Conservation (phyloP, 2,113 vertebrate genomes). For the Pteruthius melanotis region DNA sequence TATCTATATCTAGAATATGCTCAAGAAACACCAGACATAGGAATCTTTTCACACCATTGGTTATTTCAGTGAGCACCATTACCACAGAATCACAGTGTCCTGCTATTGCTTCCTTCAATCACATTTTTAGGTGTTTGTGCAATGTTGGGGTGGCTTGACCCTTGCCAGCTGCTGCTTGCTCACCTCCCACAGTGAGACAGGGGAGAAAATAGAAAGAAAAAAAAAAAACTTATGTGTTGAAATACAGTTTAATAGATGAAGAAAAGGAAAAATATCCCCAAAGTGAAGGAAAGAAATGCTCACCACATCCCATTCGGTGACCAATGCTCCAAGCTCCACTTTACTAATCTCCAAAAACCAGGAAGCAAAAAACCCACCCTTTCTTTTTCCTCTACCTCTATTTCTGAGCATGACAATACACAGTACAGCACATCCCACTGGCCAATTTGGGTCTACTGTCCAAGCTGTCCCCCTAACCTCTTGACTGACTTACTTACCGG, state of each 20-base stretch:
- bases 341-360: background rate
- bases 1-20: background rate
- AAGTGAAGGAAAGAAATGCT: background rate
- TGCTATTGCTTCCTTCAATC: background rate
- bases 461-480: background rate
- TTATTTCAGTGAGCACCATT: background rate
- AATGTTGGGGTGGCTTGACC: background rate
- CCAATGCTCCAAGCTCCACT: background rate
- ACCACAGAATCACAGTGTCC: background rate
- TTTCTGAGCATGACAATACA: background rate
- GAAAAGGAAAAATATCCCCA: background rate
- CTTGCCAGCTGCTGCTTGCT: background rate
- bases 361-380: accelerated
- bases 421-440: background rate
- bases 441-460: accelerated
- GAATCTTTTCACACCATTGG: background rate
- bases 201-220: background rate
- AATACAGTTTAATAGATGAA: background rate
- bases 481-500: background rate
- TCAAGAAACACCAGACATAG: background rate
- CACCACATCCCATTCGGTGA: background rate
- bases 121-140: background rate
- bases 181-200: background rate
- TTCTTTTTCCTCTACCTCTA: background rate
- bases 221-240: background rate